Evolutionary conservation across 2,797 vertebrate species (phyloP).

Genomic region (Bradypus variegatus): DNA sequence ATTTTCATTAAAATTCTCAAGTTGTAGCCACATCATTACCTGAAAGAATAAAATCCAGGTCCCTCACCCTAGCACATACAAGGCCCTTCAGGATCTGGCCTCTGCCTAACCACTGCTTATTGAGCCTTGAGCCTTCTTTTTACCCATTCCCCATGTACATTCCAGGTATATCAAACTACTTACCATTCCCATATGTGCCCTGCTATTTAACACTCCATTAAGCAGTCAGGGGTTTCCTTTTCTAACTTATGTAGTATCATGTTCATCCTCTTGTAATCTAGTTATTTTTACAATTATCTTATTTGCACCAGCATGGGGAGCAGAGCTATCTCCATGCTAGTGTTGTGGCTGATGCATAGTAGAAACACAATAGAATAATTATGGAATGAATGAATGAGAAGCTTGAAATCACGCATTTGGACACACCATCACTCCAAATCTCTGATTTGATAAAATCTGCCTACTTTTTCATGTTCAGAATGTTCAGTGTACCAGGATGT

Average conservation of each 20-base stretch:
- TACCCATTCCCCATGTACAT: not conserved
- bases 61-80: not conserved
- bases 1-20: not conserved
- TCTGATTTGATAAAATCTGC: slow-evolving; percentile 22
- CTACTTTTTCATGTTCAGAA: slow-evolving; percentile 28
- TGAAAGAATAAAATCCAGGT: not conserved
- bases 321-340: not conserved
- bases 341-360: not conserved
- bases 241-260: not conserved
- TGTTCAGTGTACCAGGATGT: no score
- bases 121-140: not conserved
- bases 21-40: not conserved
- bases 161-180: not conserved
- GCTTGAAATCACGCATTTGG: slow-evolving; percentile 22
- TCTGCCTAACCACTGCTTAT: not conserved
- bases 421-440: not conserved
- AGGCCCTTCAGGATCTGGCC: not conserved
- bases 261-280: not conserved
- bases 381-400: not conserved
- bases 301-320: not conserved
- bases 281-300: not conserved
- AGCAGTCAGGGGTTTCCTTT: not conserved
- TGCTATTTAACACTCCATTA: not conserved
- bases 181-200: not conserved
- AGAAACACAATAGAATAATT: not conserved